These are phyloP conservation scores for Falcaria lacertinaria DNA, from an alignment of 2,888 invertebrate species.

Conservation along the genomic window DNA sequence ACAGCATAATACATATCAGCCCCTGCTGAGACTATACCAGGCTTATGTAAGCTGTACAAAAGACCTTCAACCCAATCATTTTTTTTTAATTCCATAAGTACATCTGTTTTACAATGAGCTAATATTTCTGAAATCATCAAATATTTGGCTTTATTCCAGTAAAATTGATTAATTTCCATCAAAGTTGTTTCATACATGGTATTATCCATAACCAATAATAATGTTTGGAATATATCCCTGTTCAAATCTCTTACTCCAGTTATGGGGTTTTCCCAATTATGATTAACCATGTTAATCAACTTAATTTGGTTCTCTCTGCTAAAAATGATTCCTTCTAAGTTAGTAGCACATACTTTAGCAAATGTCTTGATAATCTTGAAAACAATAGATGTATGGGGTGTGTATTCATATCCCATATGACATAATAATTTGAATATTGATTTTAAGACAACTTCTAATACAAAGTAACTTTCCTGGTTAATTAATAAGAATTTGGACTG, in stretches of 20 bases:
- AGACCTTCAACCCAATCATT: conserved; percentile 54
- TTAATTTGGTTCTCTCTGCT: conserved; percentile 45
- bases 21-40: conserved; percentile 79
- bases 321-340: conserved; percentile 42
- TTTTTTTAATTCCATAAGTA: conserved; percentile 21
- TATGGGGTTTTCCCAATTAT: conserved; percentile 82
- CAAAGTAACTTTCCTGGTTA: conserved; percentile 12
- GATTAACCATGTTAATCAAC: conserved; percentile 72
- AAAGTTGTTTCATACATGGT: conserved; percentile 35
- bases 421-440: conserved; percentile 43
- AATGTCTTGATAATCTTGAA: conserved; percentile 72
- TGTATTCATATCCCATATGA: conserved; percentile 68
- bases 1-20: conserved; percentile 79
- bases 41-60: conserved; percentile 61
- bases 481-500: conserved; percentile 55
- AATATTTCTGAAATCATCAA: conserved; percentile 76
- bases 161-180: conserved; percentile 62
- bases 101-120: conserved; percentile 31
- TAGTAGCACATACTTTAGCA: conserved; percentile 53
- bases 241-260: conserved; percentile 78
- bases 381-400: conserved; percentile 71
- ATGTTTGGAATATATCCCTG: conserved; percentile 64
- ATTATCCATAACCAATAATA: conserved; percentile 37
- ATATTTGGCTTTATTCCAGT: conserved; percentile 81
- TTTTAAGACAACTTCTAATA: conserved; percentile 29